Percentiles rank a stretch among this genome's conserved stretches.
Evolutionary conservation across 2,113 vertebrate species (phyloP).

Genomic region (Tylochromis polylepis): DNA sequence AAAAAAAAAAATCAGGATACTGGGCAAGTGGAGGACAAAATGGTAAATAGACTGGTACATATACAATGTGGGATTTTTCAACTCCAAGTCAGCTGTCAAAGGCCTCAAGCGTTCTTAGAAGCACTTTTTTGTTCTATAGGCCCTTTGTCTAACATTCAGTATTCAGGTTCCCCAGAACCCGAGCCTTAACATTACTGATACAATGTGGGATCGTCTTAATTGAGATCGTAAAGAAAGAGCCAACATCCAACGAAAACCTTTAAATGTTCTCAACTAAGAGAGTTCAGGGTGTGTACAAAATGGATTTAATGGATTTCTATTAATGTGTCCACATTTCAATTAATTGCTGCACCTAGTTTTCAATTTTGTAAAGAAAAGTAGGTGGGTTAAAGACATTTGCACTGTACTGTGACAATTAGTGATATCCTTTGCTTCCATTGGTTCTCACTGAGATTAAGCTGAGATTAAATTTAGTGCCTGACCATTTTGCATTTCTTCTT

Average conservation of each 20-base stretch:
- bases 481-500: background rate
- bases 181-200: background rate
- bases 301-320: rapidly evolving
- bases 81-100: background rate
- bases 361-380: background rate
- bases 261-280: background rate
- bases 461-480: background rate
- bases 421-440: background rate
- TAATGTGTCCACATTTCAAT: background rate
- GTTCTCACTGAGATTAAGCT: background rate
- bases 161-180: background rate
- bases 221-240: background rate
- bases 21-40: background rate
- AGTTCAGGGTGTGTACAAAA: background rate
- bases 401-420: background rate
- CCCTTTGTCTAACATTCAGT: background rate
- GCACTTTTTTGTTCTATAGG: background rate
- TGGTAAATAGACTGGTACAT: background rate
- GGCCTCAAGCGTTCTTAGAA: background rate
- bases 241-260: background rate
- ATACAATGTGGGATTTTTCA: background rate
- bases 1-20: rapidly evolving
- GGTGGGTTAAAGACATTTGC: background rate
- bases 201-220: background rate
- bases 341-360: background rate